Evolutionary conservation across 2,797 vertebrate genomes (phyloP).

Genomic region (Clarias fuscus): DNA sequence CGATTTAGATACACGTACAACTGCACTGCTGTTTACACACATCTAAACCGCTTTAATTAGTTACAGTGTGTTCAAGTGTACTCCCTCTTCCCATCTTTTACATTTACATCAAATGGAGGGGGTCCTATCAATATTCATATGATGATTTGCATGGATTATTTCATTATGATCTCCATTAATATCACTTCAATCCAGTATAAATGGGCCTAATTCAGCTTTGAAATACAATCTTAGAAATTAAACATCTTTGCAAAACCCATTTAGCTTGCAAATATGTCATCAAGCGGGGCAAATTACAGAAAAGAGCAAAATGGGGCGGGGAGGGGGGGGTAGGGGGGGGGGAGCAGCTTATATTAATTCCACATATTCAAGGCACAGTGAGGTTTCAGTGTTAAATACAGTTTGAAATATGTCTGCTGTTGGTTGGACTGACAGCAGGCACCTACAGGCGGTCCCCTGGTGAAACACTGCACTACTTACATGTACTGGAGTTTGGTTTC

Average conservation of each 20-base stretch:
- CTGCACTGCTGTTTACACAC: constrained; percentile 40
- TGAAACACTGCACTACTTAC: constrained; percentile 28
- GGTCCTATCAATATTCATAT: constrained; percentile 76
- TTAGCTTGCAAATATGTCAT: constrained; percentile 74
- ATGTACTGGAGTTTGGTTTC: constrained; percentile 62
- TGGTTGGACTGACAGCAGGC: constrained; percentile 16
- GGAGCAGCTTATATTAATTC: constrained; percentile 19
- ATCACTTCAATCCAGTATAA: constrained; percentile 77
- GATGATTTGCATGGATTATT: constrained; percentile 79
- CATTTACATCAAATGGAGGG: constrained; percentile 72
- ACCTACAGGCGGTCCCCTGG: constrained; percentile 34
- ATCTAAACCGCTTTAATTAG: constrained; percentile 52
- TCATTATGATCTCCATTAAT: constrained; percentile 56
- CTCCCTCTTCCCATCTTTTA: constrained; percentile 67
- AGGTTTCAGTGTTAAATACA: constrained; percentile 9
- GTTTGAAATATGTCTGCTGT: constrained; percentile 24
- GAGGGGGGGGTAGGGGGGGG: background rate
- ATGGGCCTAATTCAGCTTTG: constrained; percentile 76
- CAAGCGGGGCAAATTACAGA: constrained; percentile 53
- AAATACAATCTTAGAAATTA: constrained; percentile 70
- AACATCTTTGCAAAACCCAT: constrained; percentile 73
- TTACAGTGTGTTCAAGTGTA: constrained; percentile 55
- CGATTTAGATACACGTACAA: constrained; percentile 23
- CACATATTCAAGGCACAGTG: constrained; percentile 13
- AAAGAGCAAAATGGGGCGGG: background rate